phyloP scores from a whole-genome alignment of 2,888 invertebrate species.

The Apodemia mormo region DNA sequence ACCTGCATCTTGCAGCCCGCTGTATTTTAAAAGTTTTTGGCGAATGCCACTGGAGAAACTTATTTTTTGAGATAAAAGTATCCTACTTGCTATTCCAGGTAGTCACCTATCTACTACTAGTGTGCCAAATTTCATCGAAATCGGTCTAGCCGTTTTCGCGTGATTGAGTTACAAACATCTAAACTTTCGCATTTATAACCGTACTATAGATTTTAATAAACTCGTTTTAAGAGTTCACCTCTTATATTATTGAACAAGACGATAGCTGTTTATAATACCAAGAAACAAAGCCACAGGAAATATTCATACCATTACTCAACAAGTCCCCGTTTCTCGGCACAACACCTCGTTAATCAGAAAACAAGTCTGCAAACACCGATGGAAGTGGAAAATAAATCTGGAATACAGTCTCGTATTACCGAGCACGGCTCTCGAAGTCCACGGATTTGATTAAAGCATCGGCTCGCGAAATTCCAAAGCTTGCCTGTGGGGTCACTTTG shows the following conservation, averaged over 20 bases:
- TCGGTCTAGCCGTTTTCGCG: no score
- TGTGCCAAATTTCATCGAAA: no score
- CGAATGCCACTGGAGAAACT: no score
- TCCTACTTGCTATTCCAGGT: no score
- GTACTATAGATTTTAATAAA: not conserved
- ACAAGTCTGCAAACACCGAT: slow-evolving; percentile 18
- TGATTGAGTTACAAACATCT: no score
- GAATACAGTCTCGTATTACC: slow-evolving; percentile 15
- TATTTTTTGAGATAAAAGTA: no score
- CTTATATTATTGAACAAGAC: not conserved
- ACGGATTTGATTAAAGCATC: slow-evolving; percentile 16
- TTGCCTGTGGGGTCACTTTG: slow-evolving; percentile 7
- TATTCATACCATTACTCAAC: slow-evolving; percentile 14
- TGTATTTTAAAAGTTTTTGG: no score
- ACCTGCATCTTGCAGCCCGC: no score
- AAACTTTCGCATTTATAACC: no score
- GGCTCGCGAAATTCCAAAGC: slow-evolving; percentile 12
- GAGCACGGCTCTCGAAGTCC: slow-evolving; percentile 11
- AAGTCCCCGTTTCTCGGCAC: slow-evolving; percentile 12
- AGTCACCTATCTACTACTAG: no score
- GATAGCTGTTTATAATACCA: not conserved
- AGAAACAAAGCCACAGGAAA: slow-evolving; percentile 9
- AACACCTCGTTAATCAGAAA: slow-evolving; percentile 18
- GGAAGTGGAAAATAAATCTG: slow-evolving; percentile 17
- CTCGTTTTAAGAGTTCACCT: not conserved